Conservation (phyloP, 1,140 invertebrate species). For the Megalonaias nervosa region DNA sequence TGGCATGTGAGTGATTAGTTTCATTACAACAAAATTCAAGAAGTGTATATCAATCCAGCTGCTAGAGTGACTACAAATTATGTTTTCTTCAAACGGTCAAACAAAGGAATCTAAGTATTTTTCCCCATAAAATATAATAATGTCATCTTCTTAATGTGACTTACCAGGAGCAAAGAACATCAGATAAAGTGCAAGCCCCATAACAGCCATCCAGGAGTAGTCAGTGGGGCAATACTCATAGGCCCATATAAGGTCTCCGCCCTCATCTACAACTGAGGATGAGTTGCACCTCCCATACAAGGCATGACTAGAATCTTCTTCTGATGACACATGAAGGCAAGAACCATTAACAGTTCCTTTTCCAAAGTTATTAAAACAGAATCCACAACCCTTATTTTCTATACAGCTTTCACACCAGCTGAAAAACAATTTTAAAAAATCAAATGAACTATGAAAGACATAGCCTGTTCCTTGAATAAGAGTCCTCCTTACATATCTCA, state of each 20-base stretch:
- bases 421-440: constrained; percentile 18
- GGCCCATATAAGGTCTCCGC: constrained; percentile 52
- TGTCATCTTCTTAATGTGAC: not conserved
- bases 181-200: constrained; percentile 73
- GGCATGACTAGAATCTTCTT: constrained; percentile 30
- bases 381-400: constrained; percentile 56
- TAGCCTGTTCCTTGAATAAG: too few relatives aligned
- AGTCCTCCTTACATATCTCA: too few relatives aligned
- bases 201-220: constrained; percentile 73
- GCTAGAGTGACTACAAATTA: too few relatives aligned
- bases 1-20: too few relatives aligned
- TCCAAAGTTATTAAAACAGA: constrained; percentile 51
- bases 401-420: constrained; percentile 60
- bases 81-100: too few relatives aligned
- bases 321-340: constrained; percentile 48
- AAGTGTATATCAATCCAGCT: too few relatives aligned
- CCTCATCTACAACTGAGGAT: constrained; percentile 7
- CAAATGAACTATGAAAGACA: too few relatives aligned
- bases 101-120: too few relatives aligned
- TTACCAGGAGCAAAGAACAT: constrained; percentile 75
- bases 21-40: too few relatives aligned
- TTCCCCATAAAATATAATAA: too few relatives aligned
- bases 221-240: constrained; percentile 73
- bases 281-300: not conserved
- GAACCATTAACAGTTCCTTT: constrained; percentile 52